These are phyloP conservation scores for Cydia amplana DNA, from an alignment of 1,140 invertebrate genomes.

Conservation along the genomic window DNA sequence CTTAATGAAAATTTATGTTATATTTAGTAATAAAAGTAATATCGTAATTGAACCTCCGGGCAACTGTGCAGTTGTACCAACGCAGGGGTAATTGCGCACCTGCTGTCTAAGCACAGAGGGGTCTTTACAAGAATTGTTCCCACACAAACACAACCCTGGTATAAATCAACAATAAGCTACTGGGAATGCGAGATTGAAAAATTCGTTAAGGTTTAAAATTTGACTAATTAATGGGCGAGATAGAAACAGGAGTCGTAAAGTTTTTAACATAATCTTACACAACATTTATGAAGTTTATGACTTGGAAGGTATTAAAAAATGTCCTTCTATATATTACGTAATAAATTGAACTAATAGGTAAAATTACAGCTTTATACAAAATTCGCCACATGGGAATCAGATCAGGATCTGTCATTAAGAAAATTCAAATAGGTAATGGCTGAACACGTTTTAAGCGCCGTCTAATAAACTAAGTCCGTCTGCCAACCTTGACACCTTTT, in stretches of 20 bases:
- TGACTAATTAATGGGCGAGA: too few relatives aligned
- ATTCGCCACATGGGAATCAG: too few relatives aligned
- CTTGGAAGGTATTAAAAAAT: too few relatives aligned
- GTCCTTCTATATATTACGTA: too few relatives aligned
- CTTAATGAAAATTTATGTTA: conserved; percentile 4
- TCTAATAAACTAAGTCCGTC: background rate
- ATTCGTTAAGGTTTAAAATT: background rate
- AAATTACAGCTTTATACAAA: too few relatives aligned
- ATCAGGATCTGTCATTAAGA: too few relatives aligned
- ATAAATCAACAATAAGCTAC: background rate
- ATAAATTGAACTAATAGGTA: too few relatives aligned
- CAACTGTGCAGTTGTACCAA: background rate
- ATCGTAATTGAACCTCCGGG: background rate
- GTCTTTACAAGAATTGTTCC: background rate
- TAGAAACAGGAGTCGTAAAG: too few relatives aligned
- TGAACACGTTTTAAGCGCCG: too few relatives aligned
- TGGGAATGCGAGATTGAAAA: background rate
- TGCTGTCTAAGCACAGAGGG: conserved; percentile 11
- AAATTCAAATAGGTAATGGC: too few relatives aligned
- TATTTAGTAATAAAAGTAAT: conserved; percentile 3
- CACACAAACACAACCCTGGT: conserved; percentile 16
- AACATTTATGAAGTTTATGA: too few relatives aligned
- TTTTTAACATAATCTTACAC: too few relatives aligned
- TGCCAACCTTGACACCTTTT: conserved; percentile 18
- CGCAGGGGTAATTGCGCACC: conserved; percentile 2